phyloP scores from a whole-genome alignment of 2,113 vertebrate genomes.

The Tricholaema leucomelas region DNA sequence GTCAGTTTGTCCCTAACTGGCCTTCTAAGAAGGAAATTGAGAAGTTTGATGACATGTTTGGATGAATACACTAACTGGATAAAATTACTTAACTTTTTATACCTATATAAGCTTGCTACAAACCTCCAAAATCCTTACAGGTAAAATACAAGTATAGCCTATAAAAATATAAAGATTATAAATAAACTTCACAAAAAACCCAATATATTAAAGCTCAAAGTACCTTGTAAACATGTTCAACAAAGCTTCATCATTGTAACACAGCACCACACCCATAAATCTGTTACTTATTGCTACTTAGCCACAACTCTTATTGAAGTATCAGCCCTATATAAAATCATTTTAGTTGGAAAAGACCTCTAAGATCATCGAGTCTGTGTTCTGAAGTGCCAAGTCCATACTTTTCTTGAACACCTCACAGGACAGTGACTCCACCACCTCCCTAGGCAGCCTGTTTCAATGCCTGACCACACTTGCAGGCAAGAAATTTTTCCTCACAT shows the following conservation, averaged over 20 bases:
- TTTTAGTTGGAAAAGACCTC: no score
- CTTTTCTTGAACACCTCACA: no score
- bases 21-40: slow-evolving; percentile 71
- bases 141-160: slow-evolving; percentile 50
- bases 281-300: slow-evolving; percentile 25
- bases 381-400: no score
- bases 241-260: slow-evolving; percentile 14
- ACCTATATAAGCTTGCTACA: slow-evolving; percentile 48
- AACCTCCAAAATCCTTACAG: slow-evolving; percentile 64
- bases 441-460: no score
- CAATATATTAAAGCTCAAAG: slow-evolving; percentile 39
- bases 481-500: no score
- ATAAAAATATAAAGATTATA: slow-evolving; percentile 61
- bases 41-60: slow-evolving; percentile 68
- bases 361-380: no score
- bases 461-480: no score
- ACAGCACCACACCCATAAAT: slow-evolving; percentile 10
- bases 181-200: slow-evolving; percentile 56
- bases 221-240: slow-evolving; percentile 36
- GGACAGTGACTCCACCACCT: no score
- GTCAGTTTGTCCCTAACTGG: slow-evolving; percentile 67
- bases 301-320: slow-evolving; percentile 16
- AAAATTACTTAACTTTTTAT: slow-evolving; percentile 68
- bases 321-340: neutral
- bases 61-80: slow-evolving; percentile 69